A percentile compares a stretch with the other conserved stretches of the same genome.
Evolutionary conservation across 2,113 vertebrate genomes (phyloP).

Genomic region (Orcinus orca): DNA sequence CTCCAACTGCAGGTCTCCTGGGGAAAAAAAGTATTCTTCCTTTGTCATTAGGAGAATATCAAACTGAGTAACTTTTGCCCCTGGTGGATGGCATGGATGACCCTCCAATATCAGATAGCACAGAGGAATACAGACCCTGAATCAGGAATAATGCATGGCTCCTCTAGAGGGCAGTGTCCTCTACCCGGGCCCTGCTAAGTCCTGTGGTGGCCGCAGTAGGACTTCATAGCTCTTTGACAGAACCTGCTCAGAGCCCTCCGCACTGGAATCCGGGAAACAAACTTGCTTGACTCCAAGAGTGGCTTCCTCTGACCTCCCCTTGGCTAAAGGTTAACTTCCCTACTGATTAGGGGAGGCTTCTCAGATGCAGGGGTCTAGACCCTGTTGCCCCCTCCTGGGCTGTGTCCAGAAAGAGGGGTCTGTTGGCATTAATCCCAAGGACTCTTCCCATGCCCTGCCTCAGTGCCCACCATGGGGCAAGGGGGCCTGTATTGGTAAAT

Average conservation of each 20-base stretch:
- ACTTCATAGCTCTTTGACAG: neutral
- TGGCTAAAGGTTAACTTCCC: neutral
- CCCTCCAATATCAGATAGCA: neutral
- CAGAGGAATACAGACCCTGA: neutral
- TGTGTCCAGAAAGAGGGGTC: neutral
- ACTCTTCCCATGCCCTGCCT: neutral
- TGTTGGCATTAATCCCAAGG: neutral
- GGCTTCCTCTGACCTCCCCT: neutral
- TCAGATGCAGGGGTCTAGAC: neutral
- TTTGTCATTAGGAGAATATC: constrained; percentile 18
- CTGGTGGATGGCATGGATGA: neutral
- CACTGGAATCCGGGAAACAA: neutral
- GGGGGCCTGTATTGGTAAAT: neutral
- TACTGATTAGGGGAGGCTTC: neutral
- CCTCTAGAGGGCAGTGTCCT: constrained; percentile 11
- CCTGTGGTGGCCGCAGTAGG: neutral
- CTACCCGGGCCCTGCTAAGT: neutral
- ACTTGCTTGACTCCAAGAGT: neutral
- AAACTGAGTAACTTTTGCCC: neutral
- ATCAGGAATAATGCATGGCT: neutral
- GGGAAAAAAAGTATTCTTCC: neutral
- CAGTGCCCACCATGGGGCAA: neutral
- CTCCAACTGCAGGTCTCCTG: neutral
- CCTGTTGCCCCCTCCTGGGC: neutral
- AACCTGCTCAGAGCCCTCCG: neutral